A percentile compares a stretch with the other conserved stretches of the same genome.
Conservation (phyloP, 2,888 invertebrate species). For the Lasioglossum leucozonium region DNA sequence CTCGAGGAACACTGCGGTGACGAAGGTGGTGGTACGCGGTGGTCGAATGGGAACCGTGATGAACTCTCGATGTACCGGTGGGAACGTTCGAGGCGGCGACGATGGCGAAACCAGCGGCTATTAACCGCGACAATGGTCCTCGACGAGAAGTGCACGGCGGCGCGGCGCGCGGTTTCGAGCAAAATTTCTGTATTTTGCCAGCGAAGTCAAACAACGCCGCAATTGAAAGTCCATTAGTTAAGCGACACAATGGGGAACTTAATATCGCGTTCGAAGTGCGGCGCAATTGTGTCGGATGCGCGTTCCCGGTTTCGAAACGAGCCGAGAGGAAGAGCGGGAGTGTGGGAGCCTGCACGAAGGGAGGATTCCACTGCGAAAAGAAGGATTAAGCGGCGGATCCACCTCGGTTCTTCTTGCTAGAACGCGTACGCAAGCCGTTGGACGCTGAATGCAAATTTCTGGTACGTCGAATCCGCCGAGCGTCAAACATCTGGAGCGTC, state of each 20-base stretch:
- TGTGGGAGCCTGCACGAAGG: neutral
- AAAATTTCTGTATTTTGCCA: constrained; percentile 47
- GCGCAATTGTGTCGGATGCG: constrained; percentile 13
- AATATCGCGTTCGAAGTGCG: constrained; percentile 21
- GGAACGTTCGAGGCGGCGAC: constrained; percentile 6
- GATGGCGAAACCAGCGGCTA: constrained; percentile 57
- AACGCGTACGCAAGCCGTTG: neutral
- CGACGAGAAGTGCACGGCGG: constrained; percentile 8
- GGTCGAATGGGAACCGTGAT: neutral
- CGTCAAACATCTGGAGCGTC: neutral
- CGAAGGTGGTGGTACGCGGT: no score
- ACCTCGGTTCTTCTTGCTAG: neutral
- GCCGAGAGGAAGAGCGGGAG: neutral
- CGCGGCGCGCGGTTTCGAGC: neutral
- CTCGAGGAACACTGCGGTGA: neutral
- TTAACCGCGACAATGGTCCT: constrained; percentile 61
- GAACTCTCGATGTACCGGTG: neutral
- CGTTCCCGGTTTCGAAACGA: neutral
- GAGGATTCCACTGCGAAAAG: constrained; percentile 1
- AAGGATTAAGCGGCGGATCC: neutral
- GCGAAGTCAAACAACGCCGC: constrained; percentile 43
- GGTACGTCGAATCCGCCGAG: neutral
- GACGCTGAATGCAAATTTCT: neutral
- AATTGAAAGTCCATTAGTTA: constrained; percentile 52
- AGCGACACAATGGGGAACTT: constrained; percentile 12